Base-by-base conservation (phyloP, 2,888 invertebrate species). In the Rhingia rostrata region DNA sequence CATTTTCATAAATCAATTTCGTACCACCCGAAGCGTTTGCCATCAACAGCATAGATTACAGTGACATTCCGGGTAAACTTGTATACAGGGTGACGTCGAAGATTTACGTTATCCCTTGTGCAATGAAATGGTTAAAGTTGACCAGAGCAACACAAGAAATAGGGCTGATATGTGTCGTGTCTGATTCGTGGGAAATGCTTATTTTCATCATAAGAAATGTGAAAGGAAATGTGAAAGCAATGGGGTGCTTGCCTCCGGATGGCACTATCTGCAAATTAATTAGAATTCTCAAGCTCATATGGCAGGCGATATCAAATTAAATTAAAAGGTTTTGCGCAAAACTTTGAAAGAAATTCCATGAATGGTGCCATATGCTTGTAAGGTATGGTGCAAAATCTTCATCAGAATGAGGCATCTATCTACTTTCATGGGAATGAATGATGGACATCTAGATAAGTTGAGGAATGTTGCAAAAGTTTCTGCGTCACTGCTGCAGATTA, bases 1-100 rank as follows among this genome's bases (percentile, higher is more conserved):
- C 63, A 82, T 77, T 82, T 82, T 78, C 82, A 78, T 82, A 82
- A 82, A 82, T 82, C 82, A 82, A 82, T 82, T 82, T 78, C 77
- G 61, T 77, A 82, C 82, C 77, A 77, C 82, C 77, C 82, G 66
- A 72, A 67, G 82, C 82, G 82, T 73, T 67, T 66, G 72, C 72
- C 77, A 72, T 77, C 77, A 82, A 66, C 67, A 82, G 54, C 66
- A 82, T 72, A 82, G 72, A 77, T 82, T 77, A 77, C 77, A 61
- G 43, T 39, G 77, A 73, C 70, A 64, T 70, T 75, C 70, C 54
- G 58, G 60, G 70, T 66, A 4, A 4, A 30, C 4, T 41, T 41
- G 10, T 4, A 41, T 10, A 22, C 37, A 72, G 33, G 51, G 54
- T 66, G 66, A 53, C 9, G 2, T 9, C 10, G 41, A 10, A 74